These are phyloP conservation scores for Rhinolophus sinicus DNA, from an alignment of 2,113 vertebrate species.

Conservation along the genomic window DNA sequence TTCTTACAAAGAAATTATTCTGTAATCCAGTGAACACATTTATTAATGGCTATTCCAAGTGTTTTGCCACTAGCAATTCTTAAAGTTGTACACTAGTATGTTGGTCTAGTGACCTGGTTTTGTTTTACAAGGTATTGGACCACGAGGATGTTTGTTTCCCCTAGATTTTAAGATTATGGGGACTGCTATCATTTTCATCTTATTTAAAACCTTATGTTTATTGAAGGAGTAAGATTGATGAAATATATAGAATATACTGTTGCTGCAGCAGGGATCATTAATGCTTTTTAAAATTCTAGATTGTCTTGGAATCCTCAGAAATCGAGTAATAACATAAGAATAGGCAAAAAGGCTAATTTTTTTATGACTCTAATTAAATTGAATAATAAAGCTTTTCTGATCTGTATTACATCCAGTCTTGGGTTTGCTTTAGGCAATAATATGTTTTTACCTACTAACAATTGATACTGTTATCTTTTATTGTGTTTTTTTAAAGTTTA, in stretches of 20 bases:
- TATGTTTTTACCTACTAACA: conserved; percentile 45
- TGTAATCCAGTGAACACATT: conserved; percentile 76
- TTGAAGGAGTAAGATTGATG: conserved; percentile 51
- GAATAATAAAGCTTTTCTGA: conserved; percentile 63
- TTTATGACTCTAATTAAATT: conserved; percentile 66
- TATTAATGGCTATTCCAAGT: conserved; percentile 77
- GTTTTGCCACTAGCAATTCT: conserved; percentile 79
- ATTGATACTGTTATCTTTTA: conserved; percentile 38
- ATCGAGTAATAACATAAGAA: conserved; percentile 50
- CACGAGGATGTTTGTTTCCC: conserved; percentile 52
- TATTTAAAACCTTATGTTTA: conserved; percentile 58
- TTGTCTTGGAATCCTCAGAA: conserved; percentile 65
- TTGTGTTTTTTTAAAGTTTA: conserved; percentile 53
- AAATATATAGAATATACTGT: background rate
- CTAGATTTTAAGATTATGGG: conserved; percentile 66
- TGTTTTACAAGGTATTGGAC: conserved; percentile 58
- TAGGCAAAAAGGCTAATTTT: conserved; percentile 47
- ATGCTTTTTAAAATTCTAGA: conserved; percentile 57
- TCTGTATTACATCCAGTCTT: conserved; percentile 57
- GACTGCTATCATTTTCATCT: conserved; percentile 51
- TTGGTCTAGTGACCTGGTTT: conserved; percentile 66
- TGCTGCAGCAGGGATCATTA: conserved; percentile 53
- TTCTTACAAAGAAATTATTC: conserved; percentile 74
- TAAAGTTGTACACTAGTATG: conserved; percentile 72
- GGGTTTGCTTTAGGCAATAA: conserved; percentile 68